These are phyloP conservation scores for Amphipoea oculea DNA, from an alignment of 2,888 invertebrate species.

Conservation along the genomic window DNA sequence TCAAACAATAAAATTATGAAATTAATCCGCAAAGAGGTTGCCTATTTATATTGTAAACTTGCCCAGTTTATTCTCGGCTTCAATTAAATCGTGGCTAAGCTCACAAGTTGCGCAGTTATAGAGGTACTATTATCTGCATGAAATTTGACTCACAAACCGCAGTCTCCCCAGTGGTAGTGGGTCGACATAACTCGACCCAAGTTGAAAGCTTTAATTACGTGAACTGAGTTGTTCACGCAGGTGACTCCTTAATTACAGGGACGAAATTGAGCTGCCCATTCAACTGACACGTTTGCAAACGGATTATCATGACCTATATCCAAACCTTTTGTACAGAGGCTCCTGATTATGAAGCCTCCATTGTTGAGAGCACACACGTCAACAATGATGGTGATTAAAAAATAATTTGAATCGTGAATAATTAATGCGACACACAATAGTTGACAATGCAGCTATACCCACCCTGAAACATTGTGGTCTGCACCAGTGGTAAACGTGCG, in stretches of 20 bases:
- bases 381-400: conserved; percentile 62
- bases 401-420: conserved; percentile 53
- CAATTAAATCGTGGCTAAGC: conserved; percentile 86
- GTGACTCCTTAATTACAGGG: conserved; percentile 89
- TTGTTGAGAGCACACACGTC: conserved; percentile 63
- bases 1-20: conserved; percentile 66
- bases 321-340: conserved; percentile 69
- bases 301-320: conserved; percentile 85
- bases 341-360: conserved; percentile 66
- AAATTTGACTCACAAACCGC: conserved; percentile 88
- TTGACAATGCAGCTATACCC: conserved; percentile 13
- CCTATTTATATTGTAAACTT: conserved; percentile 75
- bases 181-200: conserved; percentile 87
- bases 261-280: conserved; percentile 88
- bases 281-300: conserved; percentile 87
- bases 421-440: conserved; percentile 45
- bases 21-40: conserved; percentile 69
- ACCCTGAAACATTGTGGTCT: neutral
- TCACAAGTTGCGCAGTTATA: conserved; percentile 85
- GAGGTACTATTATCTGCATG: conserved; percentile 87
- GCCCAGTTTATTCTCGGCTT: conserved; percentile 81
- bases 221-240: conserved; percentile 89
- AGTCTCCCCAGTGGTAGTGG: conserved; percentile 81
- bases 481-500: neutral
- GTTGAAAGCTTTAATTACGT: conserved; percentile 89